A percentile compares a stretch with the other conserved stretches of the same genome.
Evolutionary conservation across 2,888 invertebrate genomes (phyloP).

Genomic region (Ceramica pisi): DNA sequence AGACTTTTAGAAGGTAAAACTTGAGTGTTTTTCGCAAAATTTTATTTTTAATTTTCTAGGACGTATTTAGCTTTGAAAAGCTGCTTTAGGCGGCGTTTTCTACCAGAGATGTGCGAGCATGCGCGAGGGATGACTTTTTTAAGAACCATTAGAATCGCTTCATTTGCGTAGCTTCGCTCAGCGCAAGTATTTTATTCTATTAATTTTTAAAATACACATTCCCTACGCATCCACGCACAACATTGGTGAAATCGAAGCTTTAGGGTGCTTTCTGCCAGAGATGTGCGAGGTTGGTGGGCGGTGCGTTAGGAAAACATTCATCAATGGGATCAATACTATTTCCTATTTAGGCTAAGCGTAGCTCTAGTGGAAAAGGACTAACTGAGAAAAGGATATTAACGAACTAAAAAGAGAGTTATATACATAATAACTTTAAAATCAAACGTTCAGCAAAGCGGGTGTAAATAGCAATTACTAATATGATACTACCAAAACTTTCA

Average conservation of each 20-base stretch:
- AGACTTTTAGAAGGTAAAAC: conserved; percentile 25
- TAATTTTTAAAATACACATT: too few relatives aligned
- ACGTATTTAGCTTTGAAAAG: conserved; percentile 17
- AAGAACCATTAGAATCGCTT: too few relatives aligned
- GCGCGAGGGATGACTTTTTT: too few relatives aligned
- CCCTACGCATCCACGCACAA: too few relatives aligned
- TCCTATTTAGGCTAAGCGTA: not conserved
- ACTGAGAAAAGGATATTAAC: not conserved
- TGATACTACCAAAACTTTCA: conserved; percentile 78
- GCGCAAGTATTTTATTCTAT: too few relatives aligned
- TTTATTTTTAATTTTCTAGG: conserved; percentile 41
- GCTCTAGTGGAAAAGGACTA: not conserved
- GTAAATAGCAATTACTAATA: conserved; percentile 81
- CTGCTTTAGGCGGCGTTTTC: not conserved
- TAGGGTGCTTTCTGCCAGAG: too few relatives aligned
- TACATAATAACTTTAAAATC: conserved; percentile 58
- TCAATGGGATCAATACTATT: too few relatives aligned
- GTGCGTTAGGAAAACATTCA: not conserved
- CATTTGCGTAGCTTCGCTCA: too few relatives aligned
- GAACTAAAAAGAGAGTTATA: not conserved
- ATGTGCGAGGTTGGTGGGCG: not conserved
- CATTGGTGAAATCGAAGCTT: too few relatives aligned
- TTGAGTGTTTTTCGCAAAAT: conserved; percentile 35
- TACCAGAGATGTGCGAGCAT: not conserved
- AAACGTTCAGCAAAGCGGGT: conserved; percentile 50